Base-by-base conservation (phyloP, 2,797 vertebrate genomes). In the Philypnodon macrostomus region DNA sequence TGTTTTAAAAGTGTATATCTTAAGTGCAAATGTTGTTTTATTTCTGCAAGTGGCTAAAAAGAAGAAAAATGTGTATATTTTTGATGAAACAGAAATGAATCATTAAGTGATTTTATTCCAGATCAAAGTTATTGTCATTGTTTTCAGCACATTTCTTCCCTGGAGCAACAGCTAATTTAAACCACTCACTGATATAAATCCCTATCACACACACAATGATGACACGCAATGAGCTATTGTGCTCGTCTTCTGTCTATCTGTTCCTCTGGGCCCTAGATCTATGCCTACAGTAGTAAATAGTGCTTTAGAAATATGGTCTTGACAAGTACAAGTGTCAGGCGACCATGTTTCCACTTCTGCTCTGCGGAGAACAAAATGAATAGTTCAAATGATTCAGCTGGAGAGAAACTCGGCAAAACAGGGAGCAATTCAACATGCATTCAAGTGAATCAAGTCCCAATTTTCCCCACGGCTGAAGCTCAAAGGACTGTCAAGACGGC, bases 361-460 rank as follows among this genome's bases (percentile, higher is more conserved):
- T 58, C 27, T 27, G 27, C 47, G 34, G 34, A 58, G 59, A 69
- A 42, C 21, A 64, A 55, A 54, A 70, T 63, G 50, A 77, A 68
- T 59, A 58, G 72, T 59, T 75, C 26, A 66, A 70, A 81, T 66
- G 67, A 68, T 71, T 65, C 45, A 53, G 48, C 64, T 52, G 31
- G 38, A 68, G 61, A 80, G 62, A 62, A 66, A 39, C 64, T 63
- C 39, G 7, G 37, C 37, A 53, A 73, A 69, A 65, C 53, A 63
- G 58, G 64, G 62, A 71, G 58, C 41, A 58, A 73, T 81, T 76
- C 62, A 73, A 68, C 58, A 62, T 54, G 48, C 46, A 59, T 61
- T 71, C 58, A 65, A 65, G 58, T 68, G 61, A 77, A 75, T 77
- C 68, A 67, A 71, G 60, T 68, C 48, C 54, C 50, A 58, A 65